Base-by-base conservation (phyloP, 1,140 invertebrate species). In the Drosophila parvula region DNA sequence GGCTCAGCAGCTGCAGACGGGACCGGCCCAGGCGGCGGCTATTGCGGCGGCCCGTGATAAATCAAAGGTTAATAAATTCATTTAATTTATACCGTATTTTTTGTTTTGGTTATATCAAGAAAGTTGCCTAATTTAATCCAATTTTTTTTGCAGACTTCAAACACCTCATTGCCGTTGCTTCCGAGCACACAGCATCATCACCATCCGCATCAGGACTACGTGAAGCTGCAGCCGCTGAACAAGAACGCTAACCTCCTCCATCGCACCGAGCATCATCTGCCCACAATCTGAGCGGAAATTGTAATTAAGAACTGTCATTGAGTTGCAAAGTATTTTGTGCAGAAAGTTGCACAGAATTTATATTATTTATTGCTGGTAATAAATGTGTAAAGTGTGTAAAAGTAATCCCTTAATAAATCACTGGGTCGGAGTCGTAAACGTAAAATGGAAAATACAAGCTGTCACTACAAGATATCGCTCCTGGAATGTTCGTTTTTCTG, bases 251-350 rank as follows among this genome's bases (percentile, higher is more conserved):
- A 79, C 9, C 73, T 91, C 51, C 65, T 90, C 16, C 89, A 92
- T 75, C 85, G 91, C 69, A 91, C 89, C 44, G 91, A 92, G 70
- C 91, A 92, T 74, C 91, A 92, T 67, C 79, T 92, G 79, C 91
- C 91, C 61, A 92, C 91, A 43, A 92, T 92, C 53, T 92, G 64
- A 79, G 56, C 8, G 40, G 50, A 44, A 32, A 34, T 41, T 69
- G 51, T 47, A 51, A 36, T 43, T 55, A 76, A 41, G 48, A 58
- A 61, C 41, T 47, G 74, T 53, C 38, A 28, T 44, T 57, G 48
- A 36, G n/a, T 58, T 63, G 60, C 27, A 45, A 53, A 16, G 32
- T 65, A 65, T 50, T 44, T 55, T 75, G 14, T 61, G 60, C 60
- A 60, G 22, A 57, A 22, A n/a, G 9, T 61, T 50, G 32, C 56